Conservation (phyloP, 2,797 vertebrate species). For the Pachyuromys duprasi region DNA sequence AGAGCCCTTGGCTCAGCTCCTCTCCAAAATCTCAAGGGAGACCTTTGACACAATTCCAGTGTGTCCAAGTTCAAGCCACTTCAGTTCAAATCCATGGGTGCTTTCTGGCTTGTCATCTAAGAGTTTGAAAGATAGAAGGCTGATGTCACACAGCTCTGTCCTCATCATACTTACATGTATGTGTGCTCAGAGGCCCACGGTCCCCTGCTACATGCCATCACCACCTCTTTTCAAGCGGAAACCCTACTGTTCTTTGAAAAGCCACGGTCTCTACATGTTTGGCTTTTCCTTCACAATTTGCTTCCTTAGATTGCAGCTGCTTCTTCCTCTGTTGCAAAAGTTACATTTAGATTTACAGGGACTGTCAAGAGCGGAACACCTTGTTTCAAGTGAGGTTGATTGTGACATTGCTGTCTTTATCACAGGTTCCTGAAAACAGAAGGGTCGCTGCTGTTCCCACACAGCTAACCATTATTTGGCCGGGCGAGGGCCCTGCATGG, state of each 20-base stretch:
- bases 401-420: slow-evolving; percentile 77
- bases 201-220: neutral
- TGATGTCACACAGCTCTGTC: rapidly evolving
- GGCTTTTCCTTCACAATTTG: neutral
- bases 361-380: slow-evolving; percentile 82
- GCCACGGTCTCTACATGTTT: neutral
- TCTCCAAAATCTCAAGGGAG: slow-evolving; percentile 65
- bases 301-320: slow-evolving; percentile 57
- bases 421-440: slow-evolving; percentile 73
- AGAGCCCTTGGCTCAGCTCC: slow-evolving; percentile 65
- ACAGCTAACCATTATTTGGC: neutral
- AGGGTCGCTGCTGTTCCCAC: slow-evolving; percentile 37
- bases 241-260: neutral
- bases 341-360: slow-evolving; percentile 79
- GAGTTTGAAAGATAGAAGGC: neutral
- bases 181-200: neutral
- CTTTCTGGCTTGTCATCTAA: neutral
- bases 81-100: neutral
- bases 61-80: slow-evolving; percentile 48
- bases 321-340: slow-evolving; percentile 76
- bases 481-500: neutral
- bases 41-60: slow-evolving; percentile 54
- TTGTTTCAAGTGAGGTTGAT: slow-evolving; percentile 80
- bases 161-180: neutral
- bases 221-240: neutral